Conservation (phyloP, 64 coral and sea anemone species). For the Exaiptasia diaphana region DNA sequence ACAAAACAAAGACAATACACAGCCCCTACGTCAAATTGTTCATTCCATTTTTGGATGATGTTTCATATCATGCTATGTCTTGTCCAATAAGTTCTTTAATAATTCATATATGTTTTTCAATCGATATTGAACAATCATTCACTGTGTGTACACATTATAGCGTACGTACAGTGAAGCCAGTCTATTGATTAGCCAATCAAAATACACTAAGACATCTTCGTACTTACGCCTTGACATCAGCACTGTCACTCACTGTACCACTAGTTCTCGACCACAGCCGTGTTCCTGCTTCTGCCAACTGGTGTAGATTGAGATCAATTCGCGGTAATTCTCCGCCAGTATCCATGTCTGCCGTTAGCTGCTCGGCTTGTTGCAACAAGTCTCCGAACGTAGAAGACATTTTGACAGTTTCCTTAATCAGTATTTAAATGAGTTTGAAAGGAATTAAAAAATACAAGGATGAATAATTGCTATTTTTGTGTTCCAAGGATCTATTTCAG, state of each 20-base stretch:
- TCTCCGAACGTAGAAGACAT: slow-evolving; percentile 95
- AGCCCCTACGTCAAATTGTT: too few relatives aligned
- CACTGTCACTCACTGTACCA: slow-evolving; percentile 70
- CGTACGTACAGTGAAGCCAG: too few relatives aligned
- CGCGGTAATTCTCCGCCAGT: slow-evolving; percentile 89
- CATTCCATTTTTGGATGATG: too few relatives aligned
- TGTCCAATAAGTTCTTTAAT: too few relatives aligned
- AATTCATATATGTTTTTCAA: too few relatives aligned
- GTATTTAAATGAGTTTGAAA: too few relatives aligned
- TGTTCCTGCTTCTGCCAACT: slow-evolving; percentile 85
- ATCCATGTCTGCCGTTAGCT: slow-evolving; percentile 95
- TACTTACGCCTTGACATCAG: slow-evolving; percentile 97
- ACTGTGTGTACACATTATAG: too few relatives aligned
- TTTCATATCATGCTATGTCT: too few relatives aligned
- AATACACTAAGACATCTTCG: too few relatives aligned
- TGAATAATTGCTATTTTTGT: background rate
- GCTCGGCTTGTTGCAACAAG: slow-evolving; percentile 89
- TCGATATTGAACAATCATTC: too few relatives aligned
- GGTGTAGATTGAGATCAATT: slow-evolving; percentile 91
- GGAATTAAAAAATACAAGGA: background rate
- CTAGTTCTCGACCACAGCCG: slow-evolving; percentile 80
- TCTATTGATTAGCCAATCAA: too few relatives aligned
- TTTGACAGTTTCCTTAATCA: background rate
- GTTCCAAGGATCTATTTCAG: background rate
- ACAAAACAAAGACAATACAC: too few relatives aligned